Percentiles rank a stretch among this genome's conserved stretches.
phyloP scores from a whole-genome alignment of 2,888 invertebrate genomes.

The Apeira syringaria region DNA sequence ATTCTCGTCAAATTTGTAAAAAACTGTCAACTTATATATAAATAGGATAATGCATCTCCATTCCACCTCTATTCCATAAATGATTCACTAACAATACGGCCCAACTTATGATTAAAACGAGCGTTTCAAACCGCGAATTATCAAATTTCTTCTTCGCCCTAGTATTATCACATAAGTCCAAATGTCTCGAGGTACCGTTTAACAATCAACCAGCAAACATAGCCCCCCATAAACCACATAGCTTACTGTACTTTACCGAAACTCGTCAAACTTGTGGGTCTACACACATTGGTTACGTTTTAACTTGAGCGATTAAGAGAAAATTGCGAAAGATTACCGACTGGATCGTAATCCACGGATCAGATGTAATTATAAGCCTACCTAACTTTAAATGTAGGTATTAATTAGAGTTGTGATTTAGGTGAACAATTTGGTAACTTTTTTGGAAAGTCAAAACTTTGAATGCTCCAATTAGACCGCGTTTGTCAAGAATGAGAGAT shows the following conservation, averaged over 20 bases:
- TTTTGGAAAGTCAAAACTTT: constrained; percentile 27
- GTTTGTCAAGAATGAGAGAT: constrained; percentile 5
- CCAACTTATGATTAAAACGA: constrained; percentile 78
- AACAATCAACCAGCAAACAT: constrained; percentile 40
- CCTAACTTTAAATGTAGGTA: constrained; percentile 66
- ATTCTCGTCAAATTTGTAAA: too few relatives aligned
- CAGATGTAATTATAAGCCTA: constrained; percentile 69
- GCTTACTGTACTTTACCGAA: constrained; percentile 22
- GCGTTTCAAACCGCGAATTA: constrained; percentile 81
- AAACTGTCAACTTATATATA: too few relatives aligned
- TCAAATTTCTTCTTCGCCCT: constrained; percentile 80
- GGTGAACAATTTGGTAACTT: constrained; percentile 41
- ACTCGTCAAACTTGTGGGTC: constrained; percentile 44
- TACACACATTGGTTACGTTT: constrained; percentile 46
- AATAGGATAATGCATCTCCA: constrained; percentile 39
- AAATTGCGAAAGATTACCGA: constrained; percentile 79
- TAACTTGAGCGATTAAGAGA: constrained; percentile 72
- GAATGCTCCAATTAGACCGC: constrained; percentile 20
- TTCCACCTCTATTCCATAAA: constrained; percentile 42
- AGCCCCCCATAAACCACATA: constrained; percentile 46
- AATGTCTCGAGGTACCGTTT: constrained; percentile 73
- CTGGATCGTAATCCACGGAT: constrained; percentile 63
- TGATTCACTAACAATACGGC: constrained; percentile 70
- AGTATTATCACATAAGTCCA: constrained; percentile 81
- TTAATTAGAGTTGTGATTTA: constrained; percentile 69